Base-by-base conservation (phyloP, 2,888 invertebrate species). In the Tuta absoluta region DNA sequence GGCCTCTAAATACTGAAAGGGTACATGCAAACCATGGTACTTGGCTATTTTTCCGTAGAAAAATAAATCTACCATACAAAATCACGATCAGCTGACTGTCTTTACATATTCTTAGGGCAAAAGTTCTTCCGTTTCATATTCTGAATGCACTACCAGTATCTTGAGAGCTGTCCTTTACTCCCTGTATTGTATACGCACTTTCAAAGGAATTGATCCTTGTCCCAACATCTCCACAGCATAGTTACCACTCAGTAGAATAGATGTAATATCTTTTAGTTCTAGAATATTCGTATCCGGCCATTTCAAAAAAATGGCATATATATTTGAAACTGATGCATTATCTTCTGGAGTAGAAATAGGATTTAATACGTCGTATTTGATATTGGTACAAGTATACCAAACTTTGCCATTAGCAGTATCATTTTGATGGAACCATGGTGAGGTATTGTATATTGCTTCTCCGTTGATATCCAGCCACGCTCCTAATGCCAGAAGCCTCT, bases 401-500 rank as follows among this genome's bases (percentile, higher is more conserved):
- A 96, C 94, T 0, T 93, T 79, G 0, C 93, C 93, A n/a, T 93
- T 76, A 0, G 92, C 61, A 0, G 96, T 94, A 77, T 97, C 98
- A 76, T 97, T 98, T 85, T 98, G 98, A 65, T 92, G 87, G 0
- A 78, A 81, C 97, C 98, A 98, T 0, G 98, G 97, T 5, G 89
- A 92, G 0, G 94, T 94, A 3, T 86, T 89, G 77, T 97, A 98
- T 71, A 98, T 96, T 0, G 97, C 97, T 78, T 97, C 96, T 0
- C 98, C 98, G 75, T 98, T 98, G n/a, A 94, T 86, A 1, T 85
- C 77, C 14, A 98, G 86, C 98, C 98, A 98, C 17, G 86, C 73
- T 1, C 98, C 98, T 72, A 98, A 92, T 71, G 94, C 93, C 12
- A 93, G 84, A 0, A 98, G 89, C 56, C 98, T 93, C 78, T 98